phyloP scores from a whole-genome alignment of 2,797 vertebrate genomes.

The Peromyscus attwateri region DNA sequence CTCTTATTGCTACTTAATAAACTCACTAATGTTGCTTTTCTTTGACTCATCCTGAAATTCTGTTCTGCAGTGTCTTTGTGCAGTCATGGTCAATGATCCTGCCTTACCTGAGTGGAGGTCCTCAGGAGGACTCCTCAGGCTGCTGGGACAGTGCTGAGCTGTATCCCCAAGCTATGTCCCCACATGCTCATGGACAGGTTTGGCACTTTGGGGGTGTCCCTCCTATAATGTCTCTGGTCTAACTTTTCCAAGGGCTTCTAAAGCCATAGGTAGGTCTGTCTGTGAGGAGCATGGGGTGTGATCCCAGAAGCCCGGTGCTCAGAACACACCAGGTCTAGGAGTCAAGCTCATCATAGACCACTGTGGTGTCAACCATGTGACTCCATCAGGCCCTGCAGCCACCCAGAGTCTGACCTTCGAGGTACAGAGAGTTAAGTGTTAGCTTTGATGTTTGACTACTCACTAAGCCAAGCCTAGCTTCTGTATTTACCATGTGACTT shows the following conservation, averaged over 20 bases:
- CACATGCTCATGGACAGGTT: not conserved
- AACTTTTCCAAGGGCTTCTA: not conserved
- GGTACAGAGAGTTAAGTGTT: rapidly evolving
- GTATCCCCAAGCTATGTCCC: not conserved
- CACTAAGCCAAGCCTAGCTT: not conserved
- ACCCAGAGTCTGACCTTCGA: not conserved
- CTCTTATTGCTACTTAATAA: too few species aligned
- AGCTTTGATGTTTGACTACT: not conserved
- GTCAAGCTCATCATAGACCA: not conserved
- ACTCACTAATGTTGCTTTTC: too few species aligned
- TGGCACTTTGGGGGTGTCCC: not conserved
- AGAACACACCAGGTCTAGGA: not conserved
- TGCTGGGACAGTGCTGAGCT: too few species aligned
- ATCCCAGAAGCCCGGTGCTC: rapidly evolving
- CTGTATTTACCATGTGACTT: not conserved
- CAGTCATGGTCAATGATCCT: too few species aligned
- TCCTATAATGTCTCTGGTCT: not conserved
- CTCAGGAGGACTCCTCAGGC: too few species aligned
- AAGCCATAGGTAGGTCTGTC: not conserved
- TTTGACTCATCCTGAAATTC: not conserved
- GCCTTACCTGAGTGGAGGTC: too few species aligned
- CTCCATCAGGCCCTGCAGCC: not conserved
- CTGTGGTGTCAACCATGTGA: not conserved
- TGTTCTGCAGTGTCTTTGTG: not conserved
- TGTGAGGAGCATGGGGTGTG: not conserved